Evolutionary conservation across 2,797 vertebrate genomes (phyloP).

Genomic region (Cossypha heuglini): DNA sequence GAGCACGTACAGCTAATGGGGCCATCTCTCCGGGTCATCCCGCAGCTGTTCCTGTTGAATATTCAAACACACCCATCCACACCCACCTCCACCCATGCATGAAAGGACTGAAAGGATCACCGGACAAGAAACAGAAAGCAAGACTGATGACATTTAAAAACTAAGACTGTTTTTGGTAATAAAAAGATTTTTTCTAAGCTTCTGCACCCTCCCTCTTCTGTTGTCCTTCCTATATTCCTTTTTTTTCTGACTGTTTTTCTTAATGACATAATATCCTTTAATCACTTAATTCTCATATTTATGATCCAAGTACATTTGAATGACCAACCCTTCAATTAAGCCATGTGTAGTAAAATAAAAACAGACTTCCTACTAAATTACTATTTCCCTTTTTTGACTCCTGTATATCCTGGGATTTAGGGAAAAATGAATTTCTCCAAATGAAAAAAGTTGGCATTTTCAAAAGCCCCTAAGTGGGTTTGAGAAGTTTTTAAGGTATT

Average conservation of each 20-base stretch:
- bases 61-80: conserved; percentile 43
- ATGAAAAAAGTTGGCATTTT: not conserved
- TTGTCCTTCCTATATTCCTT: not conserved
- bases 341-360: not conserved
- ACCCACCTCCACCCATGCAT: conserved; percentile 44
- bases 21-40: conserved; percentile 64
- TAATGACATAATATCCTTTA: conserved; percentile 36
- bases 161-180: not conserved
- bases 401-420: not conserved
- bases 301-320: not conserved
- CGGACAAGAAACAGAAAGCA: conserved; percentile 23
- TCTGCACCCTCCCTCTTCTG: conserved; percentile 16
- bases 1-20: conserved; percentile 45
- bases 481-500: not conserved
- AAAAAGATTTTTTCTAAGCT: not conserved
- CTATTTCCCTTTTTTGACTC: not conserved
- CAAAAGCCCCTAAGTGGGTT: not conserved
- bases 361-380: not conserved
- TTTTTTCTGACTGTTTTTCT: conserved; percentile 16
- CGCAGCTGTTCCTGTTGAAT: conserved; percentile 66
- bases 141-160: conserved; percentile 47
- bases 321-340: not conserved
- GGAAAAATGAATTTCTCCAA: not conserved
- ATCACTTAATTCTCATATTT: not conserved
- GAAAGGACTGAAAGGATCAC: conserved; percentile 27